Base-by-base conservation (phyloP, 2,113 vertebrate species). In the Bujurquina vittata region DNA sequence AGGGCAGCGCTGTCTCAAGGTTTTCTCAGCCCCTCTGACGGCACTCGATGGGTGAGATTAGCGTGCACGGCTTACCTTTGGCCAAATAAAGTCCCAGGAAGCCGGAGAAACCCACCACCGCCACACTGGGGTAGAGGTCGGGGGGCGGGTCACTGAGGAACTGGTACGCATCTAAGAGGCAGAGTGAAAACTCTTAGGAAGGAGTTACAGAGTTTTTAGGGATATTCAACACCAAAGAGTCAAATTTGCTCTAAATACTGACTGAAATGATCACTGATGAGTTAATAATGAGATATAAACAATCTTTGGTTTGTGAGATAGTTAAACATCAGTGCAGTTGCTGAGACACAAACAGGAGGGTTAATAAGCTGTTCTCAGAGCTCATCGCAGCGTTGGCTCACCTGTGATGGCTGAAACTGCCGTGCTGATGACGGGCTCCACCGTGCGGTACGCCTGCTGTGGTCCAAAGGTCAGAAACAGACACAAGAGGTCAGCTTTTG, bases 41-140 rank as follows among this genome's bases (percentile, higher is more conserved):
- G 5, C 2, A 56, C 15, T 26, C 0, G 3, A n/a, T 37, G 26
- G 0, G 69, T 55, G 26, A 56, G 61, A 61, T 17, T 23, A 0
- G 15, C 33, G 23, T 56, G 7, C 55, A 8, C 6, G 8, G 2
- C 1, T 87, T 87, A 98, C 98, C 97, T 97, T 96, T 97, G 81
- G 97, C 96, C 74, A 99, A 92, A 84, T 96, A 96, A 43, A 98
- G 95, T 54, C 98, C 98, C 88, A 99, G 84, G 91, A 99, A 88
- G 73, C 97, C 97, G 46, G 97, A 97, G 93, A 98, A 97, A 72
- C 97, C 96, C 84, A 98, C 96, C 63, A 93, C 95, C 15, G 96
- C 97, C 55, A 97, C 95, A 62, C 97, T 97, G 92, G 97, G 96
- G 91, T 97, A 99, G 87, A 99, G 97, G 84, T 97, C 96, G 67